Percentiles rank a stretch among this genome's conserved stretches.
Conservation (phyloP, 2,113 vertebrate species). For the Xyrauchen texanus region DNA sequence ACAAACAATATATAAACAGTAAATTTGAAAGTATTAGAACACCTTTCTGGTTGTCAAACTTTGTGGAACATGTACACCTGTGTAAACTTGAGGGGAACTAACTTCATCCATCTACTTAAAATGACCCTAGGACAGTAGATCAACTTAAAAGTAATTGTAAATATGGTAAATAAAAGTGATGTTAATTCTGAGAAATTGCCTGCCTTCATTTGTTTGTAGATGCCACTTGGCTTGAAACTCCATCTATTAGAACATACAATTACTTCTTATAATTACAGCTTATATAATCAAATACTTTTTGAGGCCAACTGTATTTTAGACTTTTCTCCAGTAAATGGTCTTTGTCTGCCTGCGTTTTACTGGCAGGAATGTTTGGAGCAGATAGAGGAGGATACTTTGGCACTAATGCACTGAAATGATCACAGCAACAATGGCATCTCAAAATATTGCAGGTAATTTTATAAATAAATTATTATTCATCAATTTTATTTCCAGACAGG, state of each 20-base stretch:
- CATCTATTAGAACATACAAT: not conserved
- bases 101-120: no score
- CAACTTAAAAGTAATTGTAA: no score
- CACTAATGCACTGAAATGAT: not conserved
- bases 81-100: no score
- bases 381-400: slow-evolving; percentile 3
- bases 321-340: not conserved
- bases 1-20: no score
- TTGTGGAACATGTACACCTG: no score
- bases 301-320: not conserved
- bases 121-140: no score
- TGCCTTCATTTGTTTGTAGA: no score
- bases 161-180: no score
- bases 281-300: not conserved
- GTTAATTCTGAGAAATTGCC: no score
- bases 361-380: no score
- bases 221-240: not conserved
- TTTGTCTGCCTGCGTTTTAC: not conserved
- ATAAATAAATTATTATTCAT: not conserved
- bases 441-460: not conserved
- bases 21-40: no score
- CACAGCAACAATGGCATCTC: not conserved
- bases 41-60: no score
- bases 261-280: not conserved
- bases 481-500: not conserved